These are phyloP conservation scores for Otolemur crassicaudatus DNA, from an alignment of 2,797 vertebrate genomes.

Conservation along the genomic window DNA sequence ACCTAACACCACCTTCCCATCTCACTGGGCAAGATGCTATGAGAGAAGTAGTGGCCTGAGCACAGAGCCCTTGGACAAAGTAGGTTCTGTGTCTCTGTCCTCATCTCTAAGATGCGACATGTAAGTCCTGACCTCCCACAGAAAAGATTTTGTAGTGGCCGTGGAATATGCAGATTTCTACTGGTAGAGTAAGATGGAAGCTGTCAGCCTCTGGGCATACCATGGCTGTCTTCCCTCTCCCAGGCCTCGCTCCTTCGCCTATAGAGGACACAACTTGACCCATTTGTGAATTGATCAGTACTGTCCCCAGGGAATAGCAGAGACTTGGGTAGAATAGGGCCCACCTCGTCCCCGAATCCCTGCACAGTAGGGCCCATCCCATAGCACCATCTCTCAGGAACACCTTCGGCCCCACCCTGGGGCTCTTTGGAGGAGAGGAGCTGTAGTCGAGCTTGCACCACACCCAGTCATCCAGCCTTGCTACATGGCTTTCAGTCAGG, in stretches of 20 bases:
- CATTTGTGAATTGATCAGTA: not conserved
- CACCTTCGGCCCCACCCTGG: no score
- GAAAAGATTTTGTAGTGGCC: not conserved
- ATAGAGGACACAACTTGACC: not conserved
- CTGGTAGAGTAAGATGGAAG: not conserved
- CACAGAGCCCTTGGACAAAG: not conserved
- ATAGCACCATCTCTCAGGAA: not conserved
- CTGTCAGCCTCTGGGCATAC: not conserved
- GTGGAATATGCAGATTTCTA: not conserved
- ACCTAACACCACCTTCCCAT: not conserved
- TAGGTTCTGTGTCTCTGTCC: not conserved
- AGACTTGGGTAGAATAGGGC: not conserved
- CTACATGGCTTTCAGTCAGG: not conserved
- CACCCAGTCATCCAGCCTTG: not conserved
- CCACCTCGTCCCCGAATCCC: not conserved
- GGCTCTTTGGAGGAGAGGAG: not conserved
- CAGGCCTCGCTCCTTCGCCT: not conserved
- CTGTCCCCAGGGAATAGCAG: not conserved
- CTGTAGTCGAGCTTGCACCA: not conserved
- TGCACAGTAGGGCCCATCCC: not conserved
- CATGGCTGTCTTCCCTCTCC: not conserved
- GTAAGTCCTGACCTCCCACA: not conserved
- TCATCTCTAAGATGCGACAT: not conserved
- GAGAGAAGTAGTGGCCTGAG: not conserved
- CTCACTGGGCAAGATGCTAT: not conserved